A percentile compares a stretch with the other conserved stretches of the same genome.
These are phyloP conservation scores for Adelges cooleyi DNA, from an alignment of 1,140 invertebrate species.

Conservation along the genomic window DNA sequence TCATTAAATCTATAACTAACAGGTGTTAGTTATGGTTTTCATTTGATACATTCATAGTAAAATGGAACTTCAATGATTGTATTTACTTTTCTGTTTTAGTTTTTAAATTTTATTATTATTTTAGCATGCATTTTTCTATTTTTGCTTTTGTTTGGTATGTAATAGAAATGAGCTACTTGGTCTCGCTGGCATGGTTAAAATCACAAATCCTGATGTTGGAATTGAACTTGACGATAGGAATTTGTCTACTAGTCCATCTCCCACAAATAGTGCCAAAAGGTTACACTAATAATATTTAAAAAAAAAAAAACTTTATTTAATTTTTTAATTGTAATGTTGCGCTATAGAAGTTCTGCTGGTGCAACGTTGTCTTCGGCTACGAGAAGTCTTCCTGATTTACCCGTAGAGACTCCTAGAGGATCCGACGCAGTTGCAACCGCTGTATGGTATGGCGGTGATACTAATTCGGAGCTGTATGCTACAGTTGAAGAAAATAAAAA, in stretches of 20 bases:
- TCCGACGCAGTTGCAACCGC: constrained; percentile 14
- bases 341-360: constrained; percentile 9
- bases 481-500: constrained; percentile 38
- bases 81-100: too few species aligned
- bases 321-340: not conserved
- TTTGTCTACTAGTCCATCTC: constrained; percentile 13
- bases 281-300: not conserved
- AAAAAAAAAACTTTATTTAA: not conserved
- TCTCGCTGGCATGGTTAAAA: constrained; percentile 37
- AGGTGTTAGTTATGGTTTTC: too few species aligned
- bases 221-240: not conserved
- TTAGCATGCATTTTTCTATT: constrained; percentile 29
- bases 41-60: too few species aligned
- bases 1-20: too few species aligned
- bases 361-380: constrained; percentile 34
- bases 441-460: constrained; percentile 34
- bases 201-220: constrained; percentile 36
- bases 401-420: constrained; percentile 33
- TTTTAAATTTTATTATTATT: too few species aligned
- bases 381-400: constrained; percentile 37
- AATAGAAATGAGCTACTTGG: constrained; percentile 37
- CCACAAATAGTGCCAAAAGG: constrained; percentile 25
- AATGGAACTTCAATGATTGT: too few species aligned
- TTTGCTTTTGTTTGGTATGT: constrained; percentile 30
- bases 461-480: constrained; percentile 38